Evolutionary conservation across 2,888 invertebrate species (phyloP), one percentile per base, ranked within the genome.

Genomic region (Steinernema hermaphroditum): DNA sequence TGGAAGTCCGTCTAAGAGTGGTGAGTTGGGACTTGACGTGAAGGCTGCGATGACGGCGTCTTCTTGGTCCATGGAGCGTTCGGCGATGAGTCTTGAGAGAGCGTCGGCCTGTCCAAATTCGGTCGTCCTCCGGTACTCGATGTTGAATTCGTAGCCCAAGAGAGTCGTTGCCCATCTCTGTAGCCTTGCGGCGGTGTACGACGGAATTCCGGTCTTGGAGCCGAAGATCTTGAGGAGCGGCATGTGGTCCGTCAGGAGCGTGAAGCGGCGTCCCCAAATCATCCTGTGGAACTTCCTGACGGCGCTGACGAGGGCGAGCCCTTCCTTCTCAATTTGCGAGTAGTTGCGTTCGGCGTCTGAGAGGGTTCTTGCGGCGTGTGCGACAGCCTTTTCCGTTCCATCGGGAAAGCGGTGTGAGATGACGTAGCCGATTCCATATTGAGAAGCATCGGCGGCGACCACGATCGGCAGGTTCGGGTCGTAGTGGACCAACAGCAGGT

Each of bases 231-330:
- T 19, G 0, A 81, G 86, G 1, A 89, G 76, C 0, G 89, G 87
- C 74, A 78, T 73, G 50, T 80, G 81, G 68, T 81, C 81, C 1
- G 81, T 81, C 6, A 70, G 72, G 0, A 81, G 76, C 1, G 86
- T 86, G 77, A 89, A 89, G 22, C 82, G 79, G 19, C 85, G 79
- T 2, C 88, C 88, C 75, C 80, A 87, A 0, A 88, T 49, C 76
- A 87, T 88, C 34, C 86, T 80, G 69, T 87, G 86, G 80, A 88
- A 89, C 76, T 86, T 86, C 32, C 83, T 82, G 0, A 87, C 82
- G 0, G 86, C 87, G 74, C 85, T 89, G 16, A 88, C 82, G 2
- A 88, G 75, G 16, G 85, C 77, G 46, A 87, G 78, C 1, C 87
- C 86, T 81, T 87, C 85, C 71, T 78, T 87, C 80, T 78, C 81